These are phyloP conservation scores for Agelastica alni DNA, from an alignment of 2,888 invertebrate species.

Conservation along the genomic window DNA sequence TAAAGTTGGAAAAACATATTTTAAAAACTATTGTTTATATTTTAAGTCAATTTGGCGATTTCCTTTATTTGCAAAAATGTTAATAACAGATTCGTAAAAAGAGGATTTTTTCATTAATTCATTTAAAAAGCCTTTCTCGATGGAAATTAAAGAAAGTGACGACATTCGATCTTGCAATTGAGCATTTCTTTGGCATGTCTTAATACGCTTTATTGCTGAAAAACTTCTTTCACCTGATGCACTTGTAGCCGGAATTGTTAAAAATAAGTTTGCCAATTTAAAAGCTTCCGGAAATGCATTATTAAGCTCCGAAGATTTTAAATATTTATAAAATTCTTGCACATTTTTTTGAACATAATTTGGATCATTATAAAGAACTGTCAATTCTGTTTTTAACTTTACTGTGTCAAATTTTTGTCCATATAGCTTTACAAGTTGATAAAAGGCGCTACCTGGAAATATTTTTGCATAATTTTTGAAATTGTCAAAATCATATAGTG, in stretches of 20 bases:
- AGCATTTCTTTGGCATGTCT: constrained; percentile 21
- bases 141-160: no score
- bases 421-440: constrained; percentile 24
- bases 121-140: background rate
- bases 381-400: no score
- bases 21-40: no score
- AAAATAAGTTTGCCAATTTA: constrained; percentile 26
- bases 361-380: constrained; percentile 16
- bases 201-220: constrained; percentile 23
- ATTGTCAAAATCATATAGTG: constrained; percentile 24
- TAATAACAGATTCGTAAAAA: no score
- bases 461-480: constrained; percentile 24
- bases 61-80: no score
- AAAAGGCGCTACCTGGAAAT: constrained; percentile 25
- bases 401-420: constrained; percentile 25
- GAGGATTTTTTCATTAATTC: background rate
- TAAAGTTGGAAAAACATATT: no score
- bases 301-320: constrained; percentile 19
- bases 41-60: no score
- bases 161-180: no score
- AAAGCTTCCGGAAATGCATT: constrained; percentile 23
- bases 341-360: constrained; percentile 23
- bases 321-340: constrained; percentile 25
- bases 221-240: constrained; percentile 20
- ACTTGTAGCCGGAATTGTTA: constrained; percentile 25